Evolutionary conservation across 2,888 invertebrate genomes (phyloP), one percentile per base, ranked within the genome.

Genomic region (Melieria crassipennis): DNA sequence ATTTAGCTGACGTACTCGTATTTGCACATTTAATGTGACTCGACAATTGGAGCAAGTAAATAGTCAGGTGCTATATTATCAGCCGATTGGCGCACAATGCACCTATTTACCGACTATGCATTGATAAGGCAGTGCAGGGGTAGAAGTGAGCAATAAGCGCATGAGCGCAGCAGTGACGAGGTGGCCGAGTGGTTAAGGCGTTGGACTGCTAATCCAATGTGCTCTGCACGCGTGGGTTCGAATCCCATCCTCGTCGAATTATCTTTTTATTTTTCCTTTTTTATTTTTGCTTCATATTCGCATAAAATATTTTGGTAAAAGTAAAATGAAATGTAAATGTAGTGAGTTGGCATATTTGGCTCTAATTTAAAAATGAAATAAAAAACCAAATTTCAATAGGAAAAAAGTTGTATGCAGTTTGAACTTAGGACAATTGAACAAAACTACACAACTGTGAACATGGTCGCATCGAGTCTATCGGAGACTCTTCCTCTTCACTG

Each of bases 121-220:
- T 45, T 45, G 61, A 45, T 30, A 61, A 61, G n/a, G 61, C 45
- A 61, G 61, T 61, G 61, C n/a, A 11, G 9, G 45, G 46, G n/a
- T 43, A n/a, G 11, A 45, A 46, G 9, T 42, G 11, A n/a, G 45
- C 4, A 42, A 61, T 52, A 11, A 52, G 13, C 52, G 52, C 5
- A 5, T 52, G 6, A 5, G 52, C 66, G 71, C 42, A 64, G 71
- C 73, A 74, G 60, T 77, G 92, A 92, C 92, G 92, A 92, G 92
- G 92, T 92, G 92, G 91, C 92, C 92, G 92, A 92, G 92, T 91
- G 92, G 92, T 92, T 92, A 92, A 92, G 92, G 92, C 91, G 92
- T 91, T 92, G 91, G 92, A 92, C 92, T 92, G 92, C 92, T 92
- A 92, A 92, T 92, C 92, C 91, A 92, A 91, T 92, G 92, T 91